Conservation (phyloP, 2,113 vertebrate species). For the Cromileptes altivelis region DNA sequence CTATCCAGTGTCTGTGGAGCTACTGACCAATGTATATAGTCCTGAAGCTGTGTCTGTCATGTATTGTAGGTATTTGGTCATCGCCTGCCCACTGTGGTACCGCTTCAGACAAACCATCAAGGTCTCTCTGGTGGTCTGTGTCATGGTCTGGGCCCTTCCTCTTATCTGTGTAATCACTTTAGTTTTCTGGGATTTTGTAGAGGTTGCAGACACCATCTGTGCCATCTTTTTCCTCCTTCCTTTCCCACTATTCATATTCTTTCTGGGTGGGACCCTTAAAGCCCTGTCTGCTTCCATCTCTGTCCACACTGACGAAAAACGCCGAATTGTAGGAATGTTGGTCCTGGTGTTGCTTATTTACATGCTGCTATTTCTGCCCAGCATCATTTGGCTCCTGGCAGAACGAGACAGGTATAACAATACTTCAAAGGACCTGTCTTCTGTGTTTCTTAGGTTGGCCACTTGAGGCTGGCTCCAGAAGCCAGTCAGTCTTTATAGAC, state of each 20-base stretch:
- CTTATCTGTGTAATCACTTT: not conserved
- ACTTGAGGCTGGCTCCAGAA: no score
- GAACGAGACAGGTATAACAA: accelerated
- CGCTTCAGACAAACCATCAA: not conserved
- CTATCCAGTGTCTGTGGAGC: not conserved
- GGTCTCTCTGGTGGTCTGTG: not conserved
- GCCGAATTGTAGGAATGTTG: slow-evolving; percentile 3
- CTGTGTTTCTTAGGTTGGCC: not conserved
- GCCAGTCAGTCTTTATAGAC: no score
- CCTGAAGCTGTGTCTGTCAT: not conserved
- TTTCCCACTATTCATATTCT: slow-evolving; percentile 24
- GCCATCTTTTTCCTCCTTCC: not conserved
- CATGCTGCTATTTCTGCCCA: slow-evolving; percentile 28
- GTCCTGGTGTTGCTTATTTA: slow-evolving; percentile 32
- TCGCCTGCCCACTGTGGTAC: slow-evolving; percentile 15
- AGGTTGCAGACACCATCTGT: accelerated
- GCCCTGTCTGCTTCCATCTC: slow-evolving; percentile 2
- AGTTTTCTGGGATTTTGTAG: accelerated
- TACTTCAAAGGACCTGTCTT: accelerated
- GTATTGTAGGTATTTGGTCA: slow-evolving; percentile 23
- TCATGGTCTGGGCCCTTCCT: not conserved
- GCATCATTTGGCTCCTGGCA: not conserved
- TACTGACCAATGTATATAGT: no score
- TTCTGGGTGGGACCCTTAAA: slow-evolving; percentile 18
- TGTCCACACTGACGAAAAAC: slow-evolving; percentile 25